Percentiles rank a stretch among this genome's conserved stretches.
Conservation (phyloP, 1,140 invertebrate genomes). For the Wasmannia auropunctata region DNA sequence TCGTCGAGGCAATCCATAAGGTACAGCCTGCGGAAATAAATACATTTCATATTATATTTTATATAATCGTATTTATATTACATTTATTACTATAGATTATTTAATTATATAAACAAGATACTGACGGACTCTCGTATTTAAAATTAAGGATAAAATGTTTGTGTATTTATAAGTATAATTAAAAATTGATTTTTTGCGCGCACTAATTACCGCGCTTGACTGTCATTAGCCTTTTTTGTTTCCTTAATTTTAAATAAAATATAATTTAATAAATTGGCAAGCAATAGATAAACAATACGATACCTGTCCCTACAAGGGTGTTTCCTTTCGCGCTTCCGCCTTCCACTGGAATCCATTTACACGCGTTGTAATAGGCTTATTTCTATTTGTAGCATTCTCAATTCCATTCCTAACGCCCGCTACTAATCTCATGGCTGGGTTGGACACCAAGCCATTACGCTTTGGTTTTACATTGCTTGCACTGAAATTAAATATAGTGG, state of each 20-base stretch:
- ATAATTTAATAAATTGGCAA: too few relatives aligned
- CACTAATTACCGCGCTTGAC: too few relatives aligned
- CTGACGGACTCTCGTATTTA: too few relatives aligned
- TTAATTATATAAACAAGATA: too few relatives aligned
- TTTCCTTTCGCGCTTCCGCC: slow-evolving; percentile 84
- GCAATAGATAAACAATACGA: too few relatives aligned
- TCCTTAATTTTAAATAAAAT: not conserved
- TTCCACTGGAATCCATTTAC: slow-evolving; percentile 85
- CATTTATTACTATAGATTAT: not conserved
- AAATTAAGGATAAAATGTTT: too few relatives aligned
- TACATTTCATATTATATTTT: not conserved
- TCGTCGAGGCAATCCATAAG: slow-evolving; percentile 58
- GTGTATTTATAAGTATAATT: too few relatives aligned
- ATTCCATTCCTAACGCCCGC: slow-evolving; percentile 90
- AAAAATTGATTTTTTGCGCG: too few relatives aligned
- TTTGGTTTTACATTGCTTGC: slow-evolving; percentile 88
- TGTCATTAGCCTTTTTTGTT: not conserved
- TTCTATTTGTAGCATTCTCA: slow-evolving; percentile 86
- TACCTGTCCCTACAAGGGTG: slow-evolving; percentile 84
- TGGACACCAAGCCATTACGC: slow-evolving; percentile 96
- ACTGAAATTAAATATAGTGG: slow-evolving; percentile 73
- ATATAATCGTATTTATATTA: not conserved
- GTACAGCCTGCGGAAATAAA: slow-evolving; percentile 65
- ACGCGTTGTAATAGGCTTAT: slow-evolving; percentile 84
- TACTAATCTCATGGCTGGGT: slow-evolving; percentile 93